These are phyloP conservation scores for Strigops habroptila DNA, from an alignment of 2,113 vertebrate genomes.

Conservation along the genomic window DNA sequence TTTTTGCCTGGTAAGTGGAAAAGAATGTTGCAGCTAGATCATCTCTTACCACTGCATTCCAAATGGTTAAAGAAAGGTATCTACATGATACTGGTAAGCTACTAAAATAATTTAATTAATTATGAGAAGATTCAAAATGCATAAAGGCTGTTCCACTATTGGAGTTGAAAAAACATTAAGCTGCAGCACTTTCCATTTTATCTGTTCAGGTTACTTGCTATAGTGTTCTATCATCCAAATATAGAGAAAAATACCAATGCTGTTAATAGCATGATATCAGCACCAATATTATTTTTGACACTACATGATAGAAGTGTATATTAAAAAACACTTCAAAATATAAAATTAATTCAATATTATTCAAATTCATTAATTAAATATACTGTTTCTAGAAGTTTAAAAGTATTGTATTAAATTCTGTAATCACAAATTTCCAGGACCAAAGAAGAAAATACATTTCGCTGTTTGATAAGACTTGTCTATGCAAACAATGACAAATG, in stretches of 20 bases:
- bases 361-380: constrained; percentile 13
- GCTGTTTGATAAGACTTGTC: background rate
- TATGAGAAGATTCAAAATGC: background rate
- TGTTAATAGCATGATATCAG: background rate
- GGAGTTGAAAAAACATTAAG: background rate
- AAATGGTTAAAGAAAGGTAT: background rate
- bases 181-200: background rate
- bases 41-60: background rate
- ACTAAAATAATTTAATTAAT: background rate
- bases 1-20: background rate
- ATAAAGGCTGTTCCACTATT: background rate
- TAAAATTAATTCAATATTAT: background rate
- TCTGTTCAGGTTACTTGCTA: background rate
- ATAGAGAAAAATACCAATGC: background rate
- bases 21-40: background rate
- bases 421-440: background rate
- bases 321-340: background rate
- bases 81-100: background rate
- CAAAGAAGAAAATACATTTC: constrained; percentile 32
- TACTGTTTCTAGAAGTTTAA: background rate
- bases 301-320: background rate
- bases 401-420: background rate
- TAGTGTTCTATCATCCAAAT: background rate
- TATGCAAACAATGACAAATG: constrained; percentile 48
- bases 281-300: background rate